Conservation (phyloP, 2,888 invertebrate species). For the Zele albiditarsus region DNA sequence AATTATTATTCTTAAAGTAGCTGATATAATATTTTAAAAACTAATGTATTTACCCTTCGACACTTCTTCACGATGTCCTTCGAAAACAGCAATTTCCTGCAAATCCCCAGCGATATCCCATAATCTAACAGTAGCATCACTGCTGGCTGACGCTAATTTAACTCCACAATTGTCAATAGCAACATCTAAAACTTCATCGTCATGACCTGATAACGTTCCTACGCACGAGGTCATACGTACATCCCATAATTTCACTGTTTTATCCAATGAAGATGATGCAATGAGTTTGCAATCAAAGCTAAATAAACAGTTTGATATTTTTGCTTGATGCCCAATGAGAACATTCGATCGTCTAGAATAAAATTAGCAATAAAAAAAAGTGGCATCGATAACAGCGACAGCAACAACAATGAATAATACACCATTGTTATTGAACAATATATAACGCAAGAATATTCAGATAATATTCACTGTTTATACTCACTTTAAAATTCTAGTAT, state of each 20-base stretch:
- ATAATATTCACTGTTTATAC: conserved; percentile 24
- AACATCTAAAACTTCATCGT: conserved; percentile 84
- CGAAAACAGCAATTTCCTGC: conserved; percentile 77
- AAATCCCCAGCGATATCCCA: conserved; percentile 79
- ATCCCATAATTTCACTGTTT: conserved; percentile 83
- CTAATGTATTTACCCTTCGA: conserved; percentile 75
- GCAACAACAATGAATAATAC: not conserved
- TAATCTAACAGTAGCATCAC: conserved; percentile 83
- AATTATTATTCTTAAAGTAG: no score
- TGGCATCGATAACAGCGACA: not conserved
- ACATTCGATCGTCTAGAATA: conserved; percentile 75
- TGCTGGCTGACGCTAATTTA: conserved; percentile 83
- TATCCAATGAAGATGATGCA: conserved; percentile 82
- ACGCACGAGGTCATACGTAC: conserved; percentile 76
- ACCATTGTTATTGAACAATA: not conserved
- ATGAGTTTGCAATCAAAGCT: conserved; percentile 80
- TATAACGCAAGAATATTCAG: not conserved
- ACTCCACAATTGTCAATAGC: conserved; percentile 81
- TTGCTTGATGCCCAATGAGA: conserved; percentile 79
- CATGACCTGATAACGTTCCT: conserved; percentile 77
- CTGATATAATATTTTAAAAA: no score
- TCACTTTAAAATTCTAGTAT: conserved; percentile 79
- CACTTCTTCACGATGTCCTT: conserved; percentile 81
- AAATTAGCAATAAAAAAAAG: not conserved
- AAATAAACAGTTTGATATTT: conserved; percentile 81